phyloP scores from a whole-genome alignment of 1,140 invertebrate species.

The Muscidifurax raptorellus region DNA sequence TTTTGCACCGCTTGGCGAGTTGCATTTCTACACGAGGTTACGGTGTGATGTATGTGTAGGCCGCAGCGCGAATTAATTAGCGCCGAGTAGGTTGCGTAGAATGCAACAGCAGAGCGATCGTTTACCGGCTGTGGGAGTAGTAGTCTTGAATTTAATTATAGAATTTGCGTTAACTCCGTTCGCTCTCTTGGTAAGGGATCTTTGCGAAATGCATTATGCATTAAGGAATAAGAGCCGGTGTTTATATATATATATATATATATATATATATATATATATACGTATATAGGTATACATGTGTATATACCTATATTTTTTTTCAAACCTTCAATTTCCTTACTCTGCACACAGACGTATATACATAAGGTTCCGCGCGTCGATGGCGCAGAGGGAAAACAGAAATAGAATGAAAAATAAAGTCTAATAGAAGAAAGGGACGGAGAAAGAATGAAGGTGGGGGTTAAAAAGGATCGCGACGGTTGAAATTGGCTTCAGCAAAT shows the following conservation, averaged over 20 bases:
- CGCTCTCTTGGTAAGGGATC: too few relatives aligned
- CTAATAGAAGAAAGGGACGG: background rate
- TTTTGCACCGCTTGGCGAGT: background rate
- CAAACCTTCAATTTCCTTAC: background rate
- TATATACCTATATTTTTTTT: background rate
- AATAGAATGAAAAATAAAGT: background rate
- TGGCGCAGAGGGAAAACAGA: background rate
- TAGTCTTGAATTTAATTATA: background rate
- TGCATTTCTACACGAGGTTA: too few relatives aligned
- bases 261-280: too few relatives aligned
- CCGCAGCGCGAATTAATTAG: background rate
- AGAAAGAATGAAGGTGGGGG: background rate
- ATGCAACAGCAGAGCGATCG: background rate
- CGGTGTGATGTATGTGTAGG: too few relatives aligned
- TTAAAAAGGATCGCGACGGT: slow-evolving; percentile 40
- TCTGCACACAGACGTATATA: background rate
- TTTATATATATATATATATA: too few relatives aligned
- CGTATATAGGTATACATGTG: too few relatives aligned
- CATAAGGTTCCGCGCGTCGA: too few relatives aligned
- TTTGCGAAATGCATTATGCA: too few relatives aligned
- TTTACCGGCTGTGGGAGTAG: background rate
- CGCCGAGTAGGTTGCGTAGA: too few relatives aligned
- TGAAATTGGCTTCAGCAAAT: slow-evolving; percentile 49
- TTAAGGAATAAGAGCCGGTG: too few relatives aligned
- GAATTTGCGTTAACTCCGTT: background rate